phyloP scores from a whole-genome alignment of 2,113 vertebrate species.

The Myiagra hebetior region DNA sequence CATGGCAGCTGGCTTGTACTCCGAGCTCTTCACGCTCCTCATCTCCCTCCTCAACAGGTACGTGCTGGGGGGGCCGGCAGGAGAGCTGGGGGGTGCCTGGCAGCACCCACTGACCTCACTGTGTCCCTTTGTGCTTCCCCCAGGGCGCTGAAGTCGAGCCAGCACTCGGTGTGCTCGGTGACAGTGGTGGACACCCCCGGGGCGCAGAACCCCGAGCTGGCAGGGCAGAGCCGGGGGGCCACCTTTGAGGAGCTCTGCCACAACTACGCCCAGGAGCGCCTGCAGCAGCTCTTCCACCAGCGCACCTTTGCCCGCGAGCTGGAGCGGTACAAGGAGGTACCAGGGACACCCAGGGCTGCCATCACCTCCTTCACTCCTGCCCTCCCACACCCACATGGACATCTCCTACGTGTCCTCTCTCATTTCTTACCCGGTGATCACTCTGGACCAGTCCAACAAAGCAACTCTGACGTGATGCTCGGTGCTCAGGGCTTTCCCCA shows the following conservation, averaged over 20 bases:
- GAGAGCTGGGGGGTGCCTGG: fast-evolving
- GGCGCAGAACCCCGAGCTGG: conserved; percentile 89
- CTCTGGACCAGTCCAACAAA: not conserved
- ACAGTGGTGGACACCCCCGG: conserved; percentile 95
- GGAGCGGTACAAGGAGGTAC: conserved; percentile 95
- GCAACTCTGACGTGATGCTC: not conserved
- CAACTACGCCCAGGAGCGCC: conserved; percentile 94
- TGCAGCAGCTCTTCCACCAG: conserved; percentile 93
- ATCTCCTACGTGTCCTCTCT: fast-evolving
- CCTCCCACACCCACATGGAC: not conserved
- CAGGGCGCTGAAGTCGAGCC: conserved; percentile 95
- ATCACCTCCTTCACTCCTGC: fast-evolving
- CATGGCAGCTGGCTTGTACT: conserved; percentile 90
- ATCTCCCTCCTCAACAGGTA: conserved; percentile 95
- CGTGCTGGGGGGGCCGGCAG: fast-evolving
- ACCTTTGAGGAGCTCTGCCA: conserved; percentile 97
- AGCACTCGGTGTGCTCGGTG: conserved; percentile 92
- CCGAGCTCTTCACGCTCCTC: conserved; percentile 91
- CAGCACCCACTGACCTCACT: fast-evolving
- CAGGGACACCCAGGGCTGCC: not conserved
- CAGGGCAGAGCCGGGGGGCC: conserved; percentile 82
- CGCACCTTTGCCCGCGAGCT: conserved; percentile 89
- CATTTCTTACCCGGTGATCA: fast-evolving
- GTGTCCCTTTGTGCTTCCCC: not conserved
- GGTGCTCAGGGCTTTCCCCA: not conserved